Evolutionary conservation across 35 echinoderm and acorn worm species (phyloP).

Genomic region (Lytechinus pictus): DNA sequence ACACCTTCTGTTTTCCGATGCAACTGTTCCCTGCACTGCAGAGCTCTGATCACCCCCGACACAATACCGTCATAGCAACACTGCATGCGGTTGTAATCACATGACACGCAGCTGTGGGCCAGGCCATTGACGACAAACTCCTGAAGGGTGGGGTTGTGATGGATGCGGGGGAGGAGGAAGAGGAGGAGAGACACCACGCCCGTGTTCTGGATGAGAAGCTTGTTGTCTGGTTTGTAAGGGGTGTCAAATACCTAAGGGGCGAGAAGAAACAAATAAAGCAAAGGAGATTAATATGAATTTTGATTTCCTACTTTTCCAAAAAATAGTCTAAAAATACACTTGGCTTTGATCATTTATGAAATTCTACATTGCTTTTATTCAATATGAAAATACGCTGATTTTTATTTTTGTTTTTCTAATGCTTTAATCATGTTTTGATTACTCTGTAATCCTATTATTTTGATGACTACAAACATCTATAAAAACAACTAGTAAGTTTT

Average conservation of each 20-base stretch:
- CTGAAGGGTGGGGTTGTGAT: slow-evolving; percentile 56
- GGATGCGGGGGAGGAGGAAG: slow-evolving; percentile 75
- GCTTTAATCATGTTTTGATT: too few species aligned
- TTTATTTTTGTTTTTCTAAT: too few species aligned
- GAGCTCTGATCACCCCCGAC: slow-evolving; percentile 69
- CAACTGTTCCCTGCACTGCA: slow-evolving; percentile 75
- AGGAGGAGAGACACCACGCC: slow-evolving; percentile 74
- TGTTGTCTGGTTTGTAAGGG: slow-evolving; percentile 68
- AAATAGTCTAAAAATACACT: too few species aligned
- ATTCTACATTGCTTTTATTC: too few species aligned
- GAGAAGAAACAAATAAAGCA: neutral
- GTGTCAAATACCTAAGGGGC: slow-evolving; percentile 73
- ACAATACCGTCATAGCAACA: slow-evolving; percentile 90
- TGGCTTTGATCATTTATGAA: too few species aligned
- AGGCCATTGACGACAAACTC: slow-evolving; percentile 53
- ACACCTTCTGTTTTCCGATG: slow-evolving; percentile 87
- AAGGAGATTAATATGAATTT: neutral
- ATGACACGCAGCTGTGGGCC: slow-evolving; percentile 66
- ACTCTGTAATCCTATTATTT: too few species aligned
- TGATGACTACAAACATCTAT: too few species aligned
- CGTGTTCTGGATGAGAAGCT: slow-evolving; percentile 83
- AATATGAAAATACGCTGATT: too few species aligned
- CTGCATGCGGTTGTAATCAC: slow-evolving; percentile 91
- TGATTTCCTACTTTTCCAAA: too few species aligned
- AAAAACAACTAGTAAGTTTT: too few species aligned